Evolutionary conservation across 2,888 invertebrate genomes (phyloP).

Genomic region (Drosophila neonasuta): DNA sequence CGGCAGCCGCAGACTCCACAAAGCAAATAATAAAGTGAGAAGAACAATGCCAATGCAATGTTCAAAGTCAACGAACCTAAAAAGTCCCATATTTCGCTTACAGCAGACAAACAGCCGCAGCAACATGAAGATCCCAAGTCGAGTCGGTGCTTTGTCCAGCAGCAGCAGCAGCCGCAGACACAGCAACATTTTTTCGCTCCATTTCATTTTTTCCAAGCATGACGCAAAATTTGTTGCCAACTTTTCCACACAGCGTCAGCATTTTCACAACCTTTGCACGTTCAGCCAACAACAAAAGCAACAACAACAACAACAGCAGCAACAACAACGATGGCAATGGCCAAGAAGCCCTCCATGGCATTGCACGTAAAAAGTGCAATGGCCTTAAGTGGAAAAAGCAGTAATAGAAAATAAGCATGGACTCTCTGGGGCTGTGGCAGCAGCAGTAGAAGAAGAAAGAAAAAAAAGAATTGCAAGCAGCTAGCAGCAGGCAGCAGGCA

Average conservation of each 20-base stretch:
- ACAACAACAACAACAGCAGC: slow-evolving; percentile 24
- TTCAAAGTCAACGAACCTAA: slow-evolving; percentile 76
- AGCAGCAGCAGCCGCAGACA: slow-evolving; percentile 26
- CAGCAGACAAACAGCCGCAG: slow-evolving; percentile 53
- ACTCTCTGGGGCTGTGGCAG: slow-evolving; percentile 52
- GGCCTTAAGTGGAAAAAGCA: slow-evolving; percentile 78
- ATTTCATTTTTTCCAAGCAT: slow-evolving; percentile 77
- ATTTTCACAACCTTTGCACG: slow-evolving; percentile 78
- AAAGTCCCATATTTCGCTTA: slow-evolving; percentile 74
- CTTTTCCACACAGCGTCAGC: slow-evolving; percentile 72
- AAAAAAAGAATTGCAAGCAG: slow-evolving; percentile 67
- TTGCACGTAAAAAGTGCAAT: slow-evolving; percentile 78
- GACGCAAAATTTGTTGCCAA: slow-evolving; percentile 77
- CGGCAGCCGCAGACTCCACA: slow-evolving; percentile 61
- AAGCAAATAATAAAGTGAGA: slow-evolving; percentile 78
- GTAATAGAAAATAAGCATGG: slow-evolving; percentile 78
- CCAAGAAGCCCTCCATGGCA: slow-evolving; percentile 72
- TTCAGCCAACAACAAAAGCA: slow-evolving; percentile 44
- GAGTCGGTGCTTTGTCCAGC: slow-evolving; percentile 66
- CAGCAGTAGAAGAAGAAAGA: slow-evolving; percentile 30
- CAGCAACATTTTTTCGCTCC: slow-evolving; percentile 75
- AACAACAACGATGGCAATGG: slow-evolving; percentile 66
- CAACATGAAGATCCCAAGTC: slow-evolving; percentile 52
- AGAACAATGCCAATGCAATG: slow-evolving; percentile 78
- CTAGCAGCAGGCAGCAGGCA: slow-evolving; percentile 33